phyloP scores from a whole-genome alignment of 2,888 invertebrate genomes.

The Erebia ligea region DNA sequence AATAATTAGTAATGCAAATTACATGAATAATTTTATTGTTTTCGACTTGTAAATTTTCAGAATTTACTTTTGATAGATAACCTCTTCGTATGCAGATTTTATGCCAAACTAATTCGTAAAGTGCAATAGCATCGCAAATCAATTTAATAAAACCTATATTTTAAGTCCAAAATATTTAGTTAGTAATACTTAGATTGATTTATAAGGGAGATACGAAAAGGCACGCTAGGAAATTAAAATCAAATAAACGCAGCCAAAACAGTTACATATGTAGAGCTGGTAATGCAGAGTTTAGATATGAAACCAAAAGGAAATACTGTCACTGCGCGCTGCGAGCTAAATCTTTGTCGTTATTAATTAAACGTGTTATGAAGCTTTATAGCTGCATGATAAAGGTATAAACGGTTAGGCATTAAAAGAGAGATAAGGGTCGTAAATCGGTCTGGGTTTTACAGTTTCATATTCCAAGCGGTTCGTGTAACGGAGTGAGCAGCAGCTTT shows the following conservation, averaged over 20 bases:
- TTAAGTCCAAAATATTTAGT: too few relatives aligned
- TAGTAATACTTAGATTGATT: too few relatives aligned
- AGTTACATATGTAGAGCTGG: too few relatives aligned
- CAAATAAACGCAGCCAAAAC: background rate
- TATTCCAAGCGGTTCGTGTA: slow-evolving; percentile 53
- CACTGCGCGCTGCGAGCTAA: background rate
- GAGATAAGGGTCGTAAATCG: slow-evolving; percentile 51
- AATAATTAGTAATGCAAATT: background rate
- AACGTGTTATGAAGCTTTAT: background rate
- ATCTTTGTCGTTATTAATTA: background rate
- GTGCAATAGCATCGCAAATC: too few relatives aligned
- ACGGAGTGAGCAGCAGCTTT: slow-evolving; percentile 51
- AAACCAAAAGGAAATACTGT: background rate
- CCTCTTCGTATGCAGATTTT: too few relatives aligned
- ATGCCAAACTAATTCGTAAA: too few relatives aligned
- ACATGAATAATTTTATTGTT: background rate
- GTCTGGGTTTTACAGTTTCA: slow-evolving; percentile 36
- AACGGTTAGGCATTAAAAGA: slow-evolving; percentile 42
- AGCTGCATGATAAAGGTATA: background rate
- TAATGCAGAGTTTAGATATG: background rate
- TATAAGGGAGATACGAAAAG: background rate
- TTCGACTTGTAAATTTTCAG: too few relatives aligned
- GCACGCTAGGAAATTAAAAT: background rate
- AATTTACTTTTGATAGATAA: too few relatives aligned
- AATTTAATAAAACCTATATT: too few relatives aligned